Base-by-base conservation (phyloP, 2,113 vertebrate species). In the Brachypteracias leptosomus region DNA sequence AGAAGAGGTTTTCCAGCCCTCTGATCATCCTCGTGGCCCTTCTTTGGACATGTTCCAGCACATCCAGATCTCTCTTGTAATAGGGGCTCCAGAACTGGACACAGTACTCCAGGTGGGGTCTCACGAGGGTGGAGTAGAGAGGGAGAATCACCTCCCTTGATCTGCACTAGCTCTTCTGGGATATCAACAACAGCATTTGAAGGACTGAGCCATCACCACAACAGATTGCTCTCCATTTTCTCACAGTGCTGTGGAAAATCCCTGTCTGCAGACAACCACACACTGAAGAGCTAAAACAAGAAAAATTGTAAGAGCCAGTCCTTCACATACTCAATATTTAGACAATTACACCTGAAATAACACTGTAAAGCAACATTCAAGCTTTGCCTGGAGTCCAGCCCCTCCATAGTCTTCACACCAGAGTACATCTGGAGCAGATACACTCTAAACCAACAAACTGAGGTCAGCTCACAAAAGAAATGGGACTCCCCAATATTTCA, bases 351-450 rank as follows among this genome's bases (percentile, higher is more conserved):
- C 36, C 44, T 77, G 29, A 29, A 88, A 2, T 42, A 66, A 70
- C 2, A 10, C 33, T 4, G 3, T 16, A 52, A 20, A 5, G 21
- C 3, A 73, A 58, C 12, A 2, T 14, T 8, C 8, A 6, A n/a
- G 58, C 62, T 61, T 10, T 1, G 11, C 40, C 13, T 3, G 4
- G 16, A 52, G 36, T 0, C n/a, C 52, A 35, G 6, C 28, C 75
- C 68, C 14, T 38, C 29, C 42, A 17, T 2, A 36, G 17, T 18
- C 36, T 20, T 21, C 28, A 3, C 42, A 24, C 1, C 51, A 16
- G 17, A 51, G 51, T 4, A 22, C 18, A 1, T 29, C 9, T 36
- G 10, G 22, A 85, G 66, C 47, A 62, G 36, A 63, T 12, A 44
- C 1, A 7, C 61, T 74, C 58, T 11, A 51, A 72, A 76, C 11